These are phyloP conservation scores for Cryptoblepharus egeriae DNA, from an alignment of 2,797 vertebrate species.

Conservation along the genomic window DNA sequence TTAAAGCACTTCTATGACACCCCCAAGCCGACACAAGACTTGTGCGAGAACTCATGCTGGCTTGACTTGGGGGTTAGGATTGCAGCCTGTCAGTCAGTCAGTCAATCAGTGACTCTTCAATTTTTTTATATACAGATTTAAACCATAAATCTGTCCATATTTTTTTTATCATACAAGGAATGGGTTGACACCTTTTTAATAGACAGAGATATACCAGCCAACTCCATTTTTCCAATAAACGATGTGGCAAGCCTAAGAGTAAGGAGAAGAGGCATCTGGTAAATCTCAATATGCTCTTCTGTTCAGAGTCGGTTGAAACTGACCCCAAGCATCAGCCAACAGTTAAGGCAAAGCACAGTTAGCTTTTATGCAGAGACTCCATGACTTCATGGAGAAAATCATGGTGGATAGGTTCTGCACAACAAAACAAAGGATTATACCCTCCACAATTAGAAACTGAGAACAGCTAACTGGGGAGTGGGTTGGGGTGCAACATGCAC, in stretches of 20 bases:
- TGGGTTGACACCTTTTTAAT: background rate
- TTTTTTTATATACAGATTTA: no score
- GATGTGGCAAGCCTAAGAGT: no score
- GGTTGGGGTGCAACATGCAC: background rate
- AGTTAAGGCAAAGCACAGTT: background rate
- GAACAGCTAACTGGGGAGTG: background rate
- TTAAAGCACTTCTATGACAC: no score
- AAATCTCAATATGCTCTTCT: no score
- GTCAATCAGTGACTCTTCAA: no score
- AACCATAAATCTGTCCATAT: background rate
- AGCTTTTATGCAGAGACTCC: background rate
- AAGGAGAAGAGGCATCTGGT: no score
- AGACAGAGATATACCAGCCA: background rate
- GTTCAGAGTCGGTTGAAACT: background rate
- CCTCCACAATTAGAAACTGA: constrained; percentile 3
- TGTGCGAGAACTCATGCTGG: no score
- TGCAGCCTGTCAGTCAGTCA: no score
- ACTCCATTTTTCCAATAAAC: background rate
- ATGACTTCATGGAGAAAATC: background rate
- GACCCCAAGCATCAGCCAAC: background rate
- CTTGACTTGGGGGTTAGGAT: no score
- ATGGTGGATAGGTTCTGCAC: background rate
- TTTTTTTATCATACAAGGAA: background rate
- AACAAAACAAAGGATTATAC: background rate
- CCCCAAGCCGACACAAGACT: no score